These are phyloP conservation scores for Pseudonaja textilis DNA, from an alignment of 2,113 vertebrate species.

Conservation along the genomic window DNA sequence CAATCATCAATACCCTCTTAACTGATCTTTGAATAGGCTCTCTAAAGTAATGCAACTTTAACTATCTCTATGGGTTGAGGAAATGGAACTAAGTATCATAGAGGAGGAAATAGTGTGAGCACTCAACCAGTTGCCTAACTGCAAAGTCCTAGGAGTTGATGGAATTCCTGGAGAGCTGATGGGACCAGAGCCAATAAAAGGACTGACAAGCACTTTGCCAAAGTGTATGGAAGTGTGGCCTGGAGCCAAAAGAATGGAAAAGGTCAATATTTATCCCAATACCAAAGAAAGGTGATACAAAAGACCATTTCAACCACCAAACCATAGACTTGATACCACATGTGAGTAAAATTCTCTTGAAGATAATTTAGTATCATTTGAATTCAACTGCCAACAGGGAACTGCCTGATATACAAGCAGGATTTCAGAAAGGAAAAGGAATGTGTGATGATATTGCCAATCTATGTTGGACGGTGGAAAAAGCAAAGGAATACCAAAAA, in stretches of 20 bases:
- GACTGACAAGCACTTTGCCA: not conserved
- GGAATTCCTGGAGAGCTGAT: not conserved
- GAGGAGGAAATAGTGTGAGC: not conserved
- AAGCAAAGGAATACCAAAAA: not conserved
- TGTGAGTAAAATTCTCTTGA: not conserved
- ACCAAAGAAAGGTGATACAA: not conserved
- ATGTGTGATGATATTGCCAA: not conserved
- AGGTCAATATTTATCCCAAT: not conserved
- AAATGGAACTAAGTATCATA: not conserved
- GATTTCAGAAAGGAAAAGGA: not conserved
- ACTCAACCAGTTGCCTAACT: not conserved
- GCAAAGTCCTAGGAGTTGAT: not conserved
- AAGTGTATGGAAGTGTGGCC: not conserved
- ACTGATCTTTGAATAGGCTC: not conserved
- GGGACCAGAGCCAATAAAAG: not conserved
- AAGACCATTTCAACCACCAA: not conserved
- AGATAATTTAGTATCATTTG: not conserved
- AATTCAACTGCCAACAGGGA: not conserved
- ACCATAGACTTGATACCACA: not conserved
- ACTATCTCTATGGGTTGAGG: not conserved
- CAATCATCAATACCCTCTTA: not conserved
- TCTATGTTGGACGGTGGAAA: not conserved
- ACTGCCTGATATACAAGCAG: not conserved
- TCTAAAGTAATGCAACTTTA: not conserved
- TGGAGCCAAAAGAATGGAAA: not conserved